phyloP scores from a whole-genome alignment of 2,888 invertebrate genomes.

The Meiosimyza decipiens region DNA sequence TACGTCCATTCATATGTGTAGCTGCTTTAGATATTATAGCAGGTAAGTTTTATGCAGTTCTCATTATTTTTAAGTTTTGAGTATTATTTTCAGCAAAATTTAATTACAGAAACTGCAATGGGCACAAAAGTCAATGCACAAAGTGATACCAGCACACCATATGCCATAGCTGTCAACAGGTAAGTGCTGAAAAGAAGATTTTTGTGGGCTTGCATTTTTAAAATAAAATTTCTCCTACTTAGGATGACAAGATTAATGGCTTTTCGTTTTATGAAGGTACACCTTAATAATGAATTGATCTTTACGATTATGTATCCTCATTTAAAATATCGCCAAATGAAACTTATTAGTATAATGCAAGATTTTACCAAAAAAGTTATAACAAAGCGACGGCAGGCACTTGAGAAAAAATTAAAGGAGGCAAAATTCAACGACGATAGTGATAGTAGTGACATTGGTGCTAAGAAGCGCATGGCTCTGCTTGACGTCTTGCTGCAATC shows the following conservation, averaged over 20 bases:
- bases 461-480: conserved; percentile 73
- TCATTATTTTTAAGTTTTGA: no score
- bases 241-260: conserved; percentile 54
- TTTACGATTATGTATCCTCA: conserved; percentile 51
- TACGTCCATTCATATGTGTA: conserved; percentile 72
- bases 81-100: no score
- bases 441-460: conserved; percentile 63
- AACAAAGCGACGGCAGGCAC: conserved; percentile 49
- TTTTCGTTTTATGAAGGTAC: conserved; percentile 54
- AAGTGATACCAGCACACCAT: conserved; percentile 72
- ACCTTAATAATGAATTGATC: conserved; percentile 49
- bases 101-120: not conserved
- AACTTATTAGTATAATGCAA: conserved; percentile 56
- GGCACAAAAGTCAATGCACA: conserved; percentile 68
- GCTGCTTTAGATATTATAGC: conserved; percentile 72
- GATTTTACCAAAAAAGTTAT: conserved; percentile 60
- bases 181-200: conserved; percentile 55
- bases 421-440: conserved; percentile 42
- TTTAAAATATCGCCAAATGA: conserved; percentile 47
- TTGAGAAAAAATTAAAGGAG: conserved; percentile 41
- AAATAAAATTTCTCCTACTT: not conserved
- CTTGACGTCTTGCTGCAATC: conserved; percentile 74
- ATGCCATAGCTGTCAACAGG: conserved; percentile 77
- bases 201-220: not conserved
- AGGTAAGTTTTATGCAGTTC: no score